These are phyloP conservation scores for Phaethornis superciliosus DNA, from an alignment of 2,113 vertebrate species.

Conservation along the genomic window DNA sequence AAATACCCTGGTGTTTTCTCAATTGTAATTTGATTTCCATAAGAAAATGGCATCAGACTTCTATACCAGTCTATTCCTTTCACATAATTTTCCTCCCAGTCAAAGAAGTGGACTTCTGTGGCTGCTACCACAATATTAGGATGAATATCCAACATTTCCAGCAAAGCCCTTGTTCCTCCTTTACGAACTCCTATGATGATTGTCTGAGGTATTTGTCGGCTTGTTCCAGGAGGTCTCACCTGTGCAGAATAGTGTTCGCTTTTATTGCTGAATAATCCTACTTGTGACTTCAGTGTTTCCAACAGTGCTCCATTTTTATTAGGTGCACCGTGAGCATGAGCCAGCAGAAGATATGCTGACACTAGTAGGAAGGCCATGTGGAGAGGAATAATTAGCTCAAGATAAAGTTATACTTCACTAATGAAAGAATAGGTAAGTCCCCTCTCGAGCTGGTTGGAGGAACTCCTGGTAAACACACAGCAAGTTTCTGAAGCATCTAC, in stretches of 20 bases:
- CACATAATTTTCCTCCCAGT: conserved; percentile 93
- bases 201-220: conserved; percentile 85
- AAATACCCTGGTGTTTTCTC: conserved; percentile 96
- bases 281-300: conserved; percentile 70
- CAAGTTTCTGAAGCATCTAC: conserved; percentile 67
- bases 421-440: conserved; percentile 56
- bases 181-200: conserved; percentile 94
- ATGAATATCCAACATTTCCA: conserved; percentile 94
- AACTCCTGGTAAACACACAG: conserved; percentile 33
- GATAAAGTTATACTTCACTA: conserved; percentile 44
- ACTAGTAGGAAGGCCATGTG: conserved; percentile 85
- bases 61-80: conserved; percentile 93
- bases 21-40: conserved; percentile 90
- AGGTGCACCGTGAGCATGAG: conserved; percentile 77
- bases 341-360: conserved; percentile 83
- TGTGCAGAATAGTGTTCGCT: conserved; percentile 74
- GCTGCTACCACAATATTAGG: conserved; percentile 90
- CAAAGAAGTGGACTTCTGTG: conserved; percentile 94
- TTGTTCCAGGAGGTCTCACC: conserved; percentile 83
- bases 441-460: conserved; percentile 47
- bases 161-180: conserved; percentile 88
- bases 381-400: conserved; percentile 66
- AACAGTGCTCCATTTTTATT: conserved; percentile 69
- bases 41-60: conserved; percentile 90
- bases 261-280: conserved; percentile 74